Percentiles rank a stretch among this genome's conserved stretches.
Conservation (phyloP, 1,140 invertebrate genomes). For the Diabrotica undecimpunctata region DNA sequence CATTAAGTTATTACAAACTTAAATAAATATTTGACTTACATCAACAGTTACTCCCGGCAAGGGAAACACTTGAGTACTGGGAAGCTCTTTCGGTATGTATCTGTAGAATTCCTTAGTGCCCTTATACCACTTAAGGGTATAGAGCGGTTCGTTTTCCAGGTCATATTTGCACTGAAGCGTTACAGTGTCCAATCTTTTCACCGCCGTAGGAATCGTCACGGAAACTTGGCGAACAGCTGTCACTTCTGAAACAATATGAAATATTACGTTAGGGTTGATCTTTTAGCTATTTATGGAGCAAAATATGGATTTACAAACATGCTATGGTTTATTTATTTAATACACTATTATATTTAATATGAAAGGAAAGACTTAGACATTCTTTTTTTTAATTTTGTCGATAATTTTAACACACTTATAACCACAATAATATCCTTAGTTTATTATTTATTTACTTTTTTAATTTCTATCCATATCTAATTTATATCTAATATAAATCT, state of each 20-base stretch:
- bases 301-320: no score
- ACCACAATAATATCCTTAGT: no score
- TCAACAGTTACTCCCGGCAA: constrained; percentile 60
- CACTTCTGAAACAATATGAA: constrained; percentile 52
- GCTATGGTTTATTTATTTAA: no score
- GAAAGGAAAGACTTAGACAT: no score
- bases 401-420: no score
- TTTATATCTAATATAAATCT: no score
- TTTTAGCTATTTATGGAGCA: not conserved
- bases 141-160: constrained; percentile 68
- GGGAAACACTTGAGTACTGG: constrained; percentile 63
- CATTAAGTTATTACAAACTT: not conserved
- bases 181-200: constrained; percentile 66
- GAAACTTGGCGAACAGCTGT: constrained; percentile 59
- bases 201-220: constrained; percentile 69
- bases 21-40: constrained; percentile 54
- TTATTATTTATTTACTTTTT: no score
- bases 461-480: no score
- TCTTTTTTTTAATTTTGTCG: no score
- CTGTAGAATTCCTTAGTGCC: constrained; percentile 70
- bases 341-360: no score
- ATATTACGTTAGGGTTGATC: not conserved
- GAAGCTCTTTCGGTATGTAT: constrained; percentile 68
- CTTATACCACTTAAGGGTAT: constrained; percentile 81
- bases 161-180: constrained; percentile 75